Percentiles rank a stretch among this genome's conserved stretches.
Conservation (phyloP, 2,113 vertebrate genomes). For the Oenanthe oenanthe region DNA sequence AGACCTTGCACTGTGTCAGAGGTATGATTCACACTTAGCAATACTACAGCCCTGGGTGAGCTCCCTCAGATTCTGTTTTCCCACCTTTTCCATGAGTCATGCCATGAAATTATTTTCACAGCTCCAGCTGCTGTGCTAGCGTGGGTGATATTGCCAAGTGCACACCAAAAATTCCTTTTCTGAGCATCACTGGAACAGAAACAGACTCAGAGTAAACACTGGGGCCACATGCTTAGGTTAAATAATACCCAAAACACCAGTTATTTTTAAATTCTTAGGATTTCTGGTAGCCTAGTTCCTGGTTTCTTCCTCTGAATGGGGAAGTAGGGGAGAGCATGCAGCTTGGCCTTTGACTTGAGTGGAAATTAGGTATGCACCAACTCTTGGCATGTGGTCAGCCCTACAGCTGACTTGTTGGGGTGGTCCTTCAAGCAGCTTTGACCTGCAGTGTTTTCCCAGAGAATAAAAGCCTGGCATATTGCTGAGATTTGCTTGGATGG, state of each 20-base stretch:
- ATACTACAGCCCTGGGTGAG: background rate
- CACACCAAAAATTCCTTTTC: background rate
- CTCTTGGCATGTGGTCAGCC: background rate
- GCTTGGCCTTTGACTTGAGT: background rate
- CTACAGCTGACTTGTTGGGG: background rate
- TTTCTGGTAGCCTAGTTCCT: background rate
- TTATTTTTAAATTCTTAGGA: background rate
- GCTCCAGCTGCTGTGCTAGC: background rate
- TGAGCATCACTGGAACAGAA: background rate
- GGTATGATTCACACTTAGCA: background rate
- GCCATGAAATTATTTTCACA: conserved; percentile 1
- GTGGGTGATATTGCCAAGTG: background rate
- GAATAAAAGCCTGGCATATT: background rate
- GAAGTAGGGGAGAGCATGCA: background rate
- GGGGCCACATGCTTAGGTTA: background rate
- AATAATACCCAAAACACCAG: background rate
- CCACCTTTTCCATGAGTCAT: conserved; percentile 15
- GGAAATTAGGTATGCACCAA: background rate
- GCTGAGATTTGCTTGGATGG: background rate
- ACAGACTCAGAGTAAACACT: background rate
- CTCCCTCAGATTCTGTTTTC: background rate
- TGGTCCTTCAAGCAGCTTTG: background rate
- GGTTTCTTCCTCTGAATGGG: background rate
- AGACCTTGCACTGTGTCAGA: background rate
- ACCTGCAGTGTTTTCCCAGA: background rate